These are phyloP conservation scores for Ruditapes philippinarum DNA, from an alignment of 1,140 invertebrate species.

Conservation along the genomic window DNA sequence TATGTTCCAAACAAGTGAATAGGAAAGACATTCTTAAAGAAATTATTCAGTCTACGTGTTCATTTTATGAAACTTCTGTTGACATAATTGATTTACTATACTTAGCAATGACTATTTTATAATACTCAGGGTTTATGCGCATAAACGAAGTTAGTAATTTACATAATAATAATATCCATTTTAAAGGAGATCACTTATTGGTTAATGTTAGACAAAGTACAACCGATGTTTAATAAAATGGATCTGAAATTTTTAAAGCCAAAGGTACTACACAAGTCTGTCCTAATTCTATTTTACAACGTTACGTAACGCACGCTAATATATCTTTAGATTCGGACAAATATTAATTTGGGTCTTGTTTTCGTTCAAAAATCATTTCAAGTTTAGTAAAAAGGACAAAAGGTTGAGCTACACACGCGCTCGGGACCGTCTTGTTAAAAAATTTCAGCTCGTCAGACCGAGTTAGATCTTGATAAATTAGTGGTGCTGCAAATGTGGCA, in stretches of 20 bases:
- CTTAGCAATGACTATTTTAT: slow-evolving; percentile 31
- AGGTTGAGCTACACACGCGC: too few species aligned
- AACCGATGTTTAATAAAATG: slow-evolving; percentile 49
- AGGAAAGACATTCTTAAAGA: slow-evolving; percentile 29
- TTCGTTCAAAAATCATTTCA: too few species aligned
- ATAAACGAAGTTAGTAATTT: slow-evolving; percentile 63
- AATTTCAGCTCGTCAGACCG: too few species aligned
- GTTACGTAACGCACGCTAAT: too few species aligned
- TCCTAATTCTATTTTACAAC: too few species aligned
- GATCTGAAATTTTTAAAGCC: slow-evolving; percentile 67
- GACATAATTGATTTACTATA: slow-evolving; percentile 37
- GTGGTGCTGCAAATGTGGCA: too few species aligned
- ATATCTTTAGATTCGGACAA: too few species aligned
- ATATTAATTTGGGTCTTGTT: too few species aligned
- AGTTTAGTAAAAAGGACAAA: neutral
- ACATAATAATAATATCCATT: slow-evolving; percentile 33
- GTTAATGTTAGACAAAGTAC: too few species aligned
- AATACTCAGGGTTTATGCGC: slow-evolving; percentile 53
- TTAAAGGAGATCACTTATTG: slow-evolving; percentile 45
- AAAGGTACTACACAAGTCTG: too few species aligned
- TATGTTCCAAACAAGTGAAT: neutral
- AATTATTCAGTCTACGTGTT: slow-evolving; percentile 17
- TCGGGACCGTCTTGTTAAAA: too few species aligned
- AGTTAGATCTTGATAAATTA: too few species aligned
- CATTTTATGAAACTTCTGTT: neutral